Conservation (phyloP, 2,797 vertebrate species). For the Artibeus jamaicensis region DNA sequence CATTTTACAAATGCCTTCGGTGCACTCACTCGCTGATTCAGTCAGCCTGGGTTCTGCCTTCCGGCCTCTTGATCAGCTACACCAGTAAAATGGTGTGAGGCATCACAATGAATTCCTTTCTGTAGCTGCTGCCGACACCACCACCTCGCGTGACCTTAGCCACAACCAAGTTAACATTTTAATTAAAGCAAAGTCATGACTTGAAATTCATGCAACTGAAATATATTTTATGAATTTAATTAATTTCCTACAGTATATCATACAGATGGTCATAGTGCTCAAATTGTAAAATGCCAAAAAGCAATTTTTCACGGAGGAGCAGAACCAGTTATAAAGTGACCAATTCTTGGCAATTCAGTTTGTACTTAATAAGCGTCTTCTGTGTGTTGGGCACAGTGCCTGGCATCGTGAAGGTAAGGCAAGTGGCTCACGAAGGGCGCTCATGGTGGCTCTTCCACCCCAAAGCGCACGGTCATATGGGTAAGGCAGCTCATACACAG, state of each 20-base stretch:
- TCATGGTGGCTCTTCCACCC: background rate
- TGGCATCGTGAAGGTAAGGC: background rate
- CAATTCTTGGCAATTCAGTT: background rate
- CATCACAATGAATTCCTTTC: no score
- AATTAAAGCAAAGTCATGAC: background rate
- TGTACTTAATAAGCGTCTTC: background rate
- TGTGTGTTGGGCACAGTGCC: background rate
- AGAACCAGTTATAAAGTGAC: background rate
- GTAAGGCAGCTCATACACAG: background rate
- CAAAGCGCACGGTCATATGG: background rate
- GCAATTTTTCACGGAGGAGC: background rate
- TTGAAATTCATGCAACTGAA: background rate
- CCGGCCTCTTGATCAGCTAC: no score
- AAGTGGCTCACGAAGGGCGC: no score
- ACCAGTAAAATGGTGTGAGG: no score
- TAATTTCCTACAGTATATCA: background rate
- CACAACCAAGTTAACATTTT: background rate
- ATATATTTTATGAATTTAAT: background rate
- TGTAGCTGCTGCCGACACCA: no score
- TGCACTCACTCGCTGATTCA: no score
- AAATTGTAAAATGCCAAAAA: background rate
- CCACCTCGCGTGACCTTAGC: no score
- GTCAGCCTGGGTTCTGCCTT: no score
- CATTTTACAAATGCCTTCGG: no score
- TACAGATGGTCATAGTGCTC: background rate